phyloP scores from a whole-genome alignment of 2,113 vertebrate genomes.

The Budorcas taxicolor region DNA sequence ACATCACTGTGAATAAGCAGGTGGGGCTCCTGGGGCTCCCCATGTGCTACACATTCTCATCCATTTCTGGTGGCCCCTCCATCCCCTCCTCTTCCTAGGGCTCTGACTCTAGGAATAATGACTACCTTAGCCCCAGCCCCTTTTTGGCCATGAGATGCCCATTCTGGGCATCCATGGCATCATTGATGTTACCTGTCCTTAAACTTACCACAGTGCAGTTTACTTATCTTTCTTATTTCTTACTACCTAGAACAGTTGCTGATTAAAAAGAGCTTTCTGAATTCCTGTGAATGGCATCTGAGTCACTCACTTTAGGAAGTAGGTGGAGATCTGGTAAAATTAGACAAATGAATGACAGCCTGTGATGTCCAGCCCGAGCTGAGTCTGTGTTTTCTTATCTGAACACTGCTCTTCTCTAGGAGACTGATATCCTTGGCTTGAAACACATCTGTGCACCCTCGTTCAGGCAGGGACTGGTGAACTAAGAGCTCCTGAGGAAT shows the following conservation, averaged over 20 bases:
- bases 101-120: not conserved
- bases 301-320: not conserved
- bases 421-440: not conserved
- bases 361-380: not conserved
- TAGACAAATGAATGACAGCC: not conserved
- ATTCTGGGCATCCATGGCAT: not conserved
- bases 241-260: not conserved
- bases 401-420: not conserved
- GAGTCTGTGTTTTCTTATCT: not conserved
- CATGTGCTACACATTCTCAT: accelerated
- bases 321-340: not conserved
- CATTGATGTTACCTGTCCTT: not conserved
- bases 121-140: accelerated
- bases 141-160: not conserved
- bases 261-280: not conserved
- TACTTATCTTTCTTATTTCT: not conserved
- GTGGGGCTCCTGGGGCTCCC: not conserved
- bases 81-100: not conserved
- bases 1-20: not conserved
- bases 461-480: not conserved
- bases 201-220: not conserved
- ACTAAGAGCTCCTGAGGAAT: not conserved
- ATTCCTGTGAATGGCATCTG: not conserved
- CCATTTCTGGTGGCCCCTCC: not conserved
- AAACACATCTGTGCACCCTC: too few species aligned